phyloP scores from a whole-genome alignment of 2,888 invertebrate species.

The Stictocephala bisonia region DNA sequence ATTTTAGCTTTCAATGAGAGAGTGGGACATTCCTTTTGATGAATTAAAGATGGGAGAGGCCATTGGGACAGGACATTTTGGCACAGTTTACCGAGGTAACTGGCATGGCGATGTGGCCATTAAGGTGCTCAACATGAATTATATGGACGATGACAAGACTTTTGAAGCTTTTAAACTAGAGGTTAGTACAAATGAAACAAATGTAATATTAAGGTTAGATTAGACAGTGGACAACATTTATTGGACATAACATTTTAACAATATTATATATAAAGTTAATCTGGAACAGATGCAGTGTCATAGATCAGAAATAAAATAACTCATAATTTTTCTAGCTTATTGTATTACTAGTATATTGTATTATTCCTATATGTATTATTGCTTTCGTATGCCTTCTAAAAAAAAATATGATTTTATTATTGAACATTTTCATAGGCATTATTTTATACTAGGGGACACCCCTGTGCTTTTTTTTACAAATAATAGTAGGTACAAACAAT shows the following conservation, averaged over 20 bases:
- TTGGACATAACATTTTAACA: too few species aligned
- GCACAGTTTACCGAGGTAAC: constrained; percentile 92
- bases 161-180: constrained; percentile 96
- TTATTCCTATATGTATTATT: too few species aligned
- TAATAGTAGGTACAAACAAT: too few species aligned
- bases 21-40: constrained; percentile 99
- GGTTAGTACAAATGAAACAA: constrained; percentile 69
- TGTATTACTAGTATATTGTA: too few species aligned
- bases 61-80: constrained; percentile 93
- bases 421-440: too few species aligned
- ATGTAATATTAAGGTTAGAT: too few species aligned
- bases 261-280: neutral
- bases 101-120: constrained; percentile 99
- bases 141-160: constrained; percentile 84
- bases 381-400: too few species aligned
- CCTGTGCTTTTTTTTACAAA: too few species aligned
- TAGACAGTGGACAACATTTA: too few species aligned
- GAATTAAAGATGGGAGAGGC: constrained; percentile 88
- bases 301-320: neutral
- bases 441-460: too few species aligned
- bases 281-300: neutral
- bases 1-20: constrained; percentile 85
- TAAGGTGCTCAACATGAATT: constrained; percentile 93
- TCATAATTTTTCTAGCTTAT: constrained; percentile 39
- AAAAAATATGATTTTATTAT: too few species aligned